Percentiles rank a stretch among this genome's conserved stretches.
These are phyloP conservation scores for Heliconius eleuchia DNA, from an alignment of 1,140 invertebrate species.

Conservation along the genomic window DNA sequence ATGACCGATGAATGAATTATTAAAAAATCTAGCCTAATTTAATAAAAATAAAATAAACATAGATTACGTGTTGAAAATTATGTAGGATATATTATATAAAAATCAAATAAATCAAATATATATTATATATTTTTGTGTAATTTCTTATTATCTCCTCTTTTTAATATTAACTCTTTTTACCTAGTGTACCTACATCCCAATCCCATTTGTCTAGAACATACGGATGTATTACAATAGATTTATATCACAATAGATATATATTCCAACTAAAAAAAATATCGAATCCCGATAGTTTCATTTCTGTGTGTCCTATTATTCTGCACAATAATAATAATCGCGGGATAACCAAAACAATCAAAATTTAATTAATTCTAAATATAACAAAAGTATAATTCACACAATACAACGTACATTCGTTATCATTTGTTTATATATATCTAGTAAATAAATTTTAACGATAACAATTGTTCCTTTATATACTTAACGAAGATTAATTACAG, in stretches of 20 bases:
- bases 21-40: neutral
- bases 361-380: neutral
- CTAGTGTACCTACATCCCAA: no score
- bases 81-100: no score
- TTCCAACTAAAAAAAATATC: no score
- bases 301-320: neutral
- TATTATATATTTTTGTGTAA: no score
- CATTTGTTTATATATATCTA: neutral
- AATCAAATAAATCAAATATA: no score
- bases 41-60: neutral
- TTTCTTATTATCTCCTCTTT: no score
- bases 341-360: neutral
- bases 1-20: slow-evolving; percentile 8
- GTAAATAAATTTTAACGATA: neutral
- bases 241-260: no score
- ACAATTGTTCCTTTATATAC: neutral
- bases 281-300: no score
- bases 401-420: neutral
- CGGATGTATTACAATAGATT: neutral
- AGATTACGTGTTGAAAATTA: no score
- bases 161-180: no score
- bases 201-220: neutral
- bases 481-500: neutral
- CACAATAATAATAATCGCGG: neutral
- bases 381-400: neutral